A percentile compares a stretch with the other conserved stretches of the same genome.
Evolutionary conservation across 2,113 vertebrate species (phyloP).

Genomic region (Leptodactylus fuscus): DNA sequence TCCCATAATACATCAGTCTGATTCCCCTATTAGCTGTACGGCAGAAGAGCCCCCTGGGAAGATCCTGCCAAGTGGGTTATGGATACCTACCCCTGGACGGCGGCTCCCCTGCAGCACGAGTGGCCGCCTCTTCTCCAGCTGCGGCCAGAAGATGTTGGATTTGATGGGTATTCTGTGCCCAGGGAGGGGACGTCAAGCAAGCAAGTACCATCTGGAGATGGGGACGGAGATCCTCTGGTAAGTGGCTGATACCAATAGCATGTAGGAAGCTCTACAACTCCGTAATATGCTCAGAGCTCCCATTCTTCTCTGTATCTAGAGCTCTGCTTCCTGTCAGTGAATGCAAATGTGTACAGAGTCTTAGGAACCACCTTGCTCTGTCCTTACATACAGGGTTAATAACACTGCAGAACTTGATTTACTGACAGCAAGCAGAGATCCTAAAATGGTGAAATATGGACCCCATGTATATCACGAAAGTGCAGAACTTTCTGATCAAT

Average conservation of each 20-base stretch:
- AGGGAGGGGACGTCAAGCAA: conserved; percentile 86
- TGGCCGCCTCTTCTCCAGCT: conserved; percentile 96
- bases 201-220: conserved; percentile 83
- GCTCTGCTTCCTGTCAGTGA: neutral
- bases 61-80: conserved; percentile 97
- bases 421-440: neutral
- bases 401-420: neutral
- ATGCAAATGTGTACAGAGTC: too few species aligned
- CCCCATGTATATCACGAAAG: too few species aligned
- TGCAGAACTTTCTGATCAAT: too few species aligned
- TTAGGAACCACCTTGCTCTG: too few species aligned
- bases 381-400: too few species aligned
- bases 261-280: neutral
- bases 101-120: conserved; percentile 84
- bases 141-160: conserved; percentile 94
- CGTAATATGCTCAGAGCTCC: too few species aligned
- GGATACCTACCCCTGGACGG: conserved; percentile 92
- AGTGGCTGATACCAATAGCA: conserved; percentile 62
- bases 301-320: too few species aligned
- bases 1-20: neutral
- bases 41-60: conserved; percentile 92
- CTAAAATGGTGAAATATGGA: neutral
- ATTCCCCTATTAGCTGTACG: conserved; percentile 80
- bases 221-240: conserved; percentile 95
- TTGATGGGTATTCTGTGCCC: conserved; percentile 88